phyloP scores from a whole-genome alignment of 1,140 invertebrate species.

The Drosophila ambigua region DNA sequence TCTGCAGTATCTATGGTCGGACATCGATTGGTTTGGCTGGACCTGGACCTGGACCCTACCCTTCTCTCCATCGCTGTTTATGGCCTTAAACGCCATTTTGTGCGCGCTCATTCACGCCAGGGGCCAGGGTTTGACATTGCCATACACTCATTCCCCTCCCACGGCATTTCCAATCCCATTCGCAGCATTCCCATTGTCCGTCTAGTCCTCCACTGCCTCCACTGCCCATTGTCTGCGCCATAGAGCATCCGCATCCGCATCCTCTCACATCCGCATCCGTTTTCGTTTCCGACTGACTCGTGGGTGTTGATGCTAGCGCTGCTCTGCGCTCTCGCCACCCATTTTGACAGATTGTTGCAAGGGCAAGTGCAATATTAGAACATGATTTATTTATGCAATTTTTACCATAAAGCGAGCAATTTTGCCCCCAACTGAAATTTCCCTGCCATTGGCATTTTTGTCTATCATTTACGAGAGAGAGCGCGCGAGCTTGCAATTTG shows the following conservation, averaged over 20 bases:
- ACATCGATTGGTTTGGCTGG: constrained; percentile 69
- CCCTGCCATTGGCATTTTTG: constrained; percentile 63
- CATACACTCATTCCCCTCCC: constrained; percentile 6
- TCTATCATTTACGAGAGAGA: constrained; percentile 67
- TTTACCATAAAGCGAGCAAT: constrained; percentile 64
- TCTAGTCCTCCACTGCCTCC: constrained; percentile 1
- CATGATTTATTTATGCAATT: constrained; percentile 84
- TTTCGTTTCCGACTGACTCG: constrained; percentile 33
- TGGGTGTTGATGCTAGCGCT: constrained; percentile 14
- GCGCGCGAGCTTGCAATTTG: constrained; percentile 67
- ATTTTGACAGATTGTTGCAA: constrained; percentile 78
- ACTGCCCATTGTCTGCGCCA: constrained; percentile 37
- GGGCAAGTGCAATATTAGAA: constrained; percentile 82
- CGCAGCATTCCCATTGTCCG: constrained; percentile 41
- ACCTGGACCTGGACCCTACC: constrained; percentile 35
- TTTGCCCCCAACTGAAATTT: constrained; percentile 25
- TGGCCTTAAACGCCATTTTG: constrained; percentile 81
- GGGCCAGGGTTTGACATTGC: constrained; percentile 56
- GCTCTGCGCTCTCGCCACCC: constrained; percentile 11
- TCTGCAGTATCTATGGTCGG: constrained; percentile 65
- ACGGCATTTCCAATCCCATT: background rate
- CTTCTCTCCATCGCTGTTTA: constrained; percentile 56
- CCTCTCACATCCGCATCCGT: constrained; percentile 14
- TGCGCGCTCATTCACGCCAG: constrained; percentile 74
- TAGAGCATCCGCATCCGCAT: background rate